Evolutionary conservation across 2,797 vertebrate genomes (phyloP).

Genomic region (Cyclura pinguis): DNA sequence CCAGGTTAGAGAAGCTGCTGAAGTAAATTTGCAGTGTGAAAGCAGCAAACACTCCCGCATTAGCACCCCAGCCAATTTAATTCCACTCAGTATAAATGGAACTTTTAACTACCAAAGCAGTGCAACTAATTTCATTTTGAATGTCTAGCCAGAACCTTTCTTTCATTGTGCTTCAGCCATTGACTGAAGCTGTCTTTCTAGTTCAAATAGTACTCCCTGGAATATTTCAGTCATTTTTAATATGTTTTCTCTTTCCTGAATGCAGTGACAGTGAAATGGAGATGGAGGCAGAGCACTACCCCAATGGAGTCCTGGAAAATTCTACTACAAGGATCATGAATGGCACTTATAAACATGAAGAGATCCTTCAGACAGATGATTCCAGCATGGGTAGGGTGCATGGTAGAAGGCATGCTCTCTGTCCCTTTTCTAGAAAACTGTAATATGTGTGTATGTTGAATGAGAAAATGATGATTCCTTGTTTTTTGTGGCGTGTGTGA

Average conservation of each 20-base stretch:
- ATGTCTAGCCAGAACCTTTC: not conserved
- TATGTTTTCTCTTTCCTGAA: slow-evolving; percentile 15
- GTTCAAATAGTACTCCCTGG: not conserved
- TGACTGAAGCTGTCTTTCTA: not conserved
- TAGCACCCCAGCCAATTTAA: not conserved
- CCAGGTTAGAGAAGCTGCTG: not conserved
- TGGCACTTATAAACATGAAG: slow-evolving; percentile 96
- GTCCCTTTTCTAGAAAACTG: not conserved
- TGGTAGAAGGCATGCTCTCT: not conserved
- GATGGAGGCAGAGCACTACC: slow-evolving; percentile 95
- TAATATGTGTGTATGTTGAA: too few species aligned
- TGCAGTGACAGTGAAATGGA: slow-evolving; percentile 97
- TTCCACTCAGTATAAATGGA: not conserved
- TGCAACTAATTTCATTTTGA: not conserved
- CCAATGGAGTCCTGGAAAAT: slow-evolving; percentile 91
- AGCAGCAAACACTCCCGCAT: too few species aligned
- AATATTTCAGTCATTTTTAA: not conserved
- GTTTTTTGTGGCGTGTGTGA: too few species aligned
- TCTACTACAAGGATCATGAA: slow-evolving; percentile 94
- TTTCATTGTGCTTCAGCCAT: not conserved
- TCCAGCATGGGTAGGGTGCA: slow-evolving; percentile 88
- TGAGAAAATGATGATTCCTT: too few species aligned
- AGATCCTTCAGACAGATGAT: slow-evolving; percentile 93
- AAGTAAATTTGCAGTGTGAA: not conserved
- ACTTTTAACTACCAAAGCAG: not conserved